A percentile compares a stretch with the other conserved stretches of the same genome.
Conservation (phyloP, 2,113 vertebrate genomes). For the Pterocles gutturalis region DNA sequence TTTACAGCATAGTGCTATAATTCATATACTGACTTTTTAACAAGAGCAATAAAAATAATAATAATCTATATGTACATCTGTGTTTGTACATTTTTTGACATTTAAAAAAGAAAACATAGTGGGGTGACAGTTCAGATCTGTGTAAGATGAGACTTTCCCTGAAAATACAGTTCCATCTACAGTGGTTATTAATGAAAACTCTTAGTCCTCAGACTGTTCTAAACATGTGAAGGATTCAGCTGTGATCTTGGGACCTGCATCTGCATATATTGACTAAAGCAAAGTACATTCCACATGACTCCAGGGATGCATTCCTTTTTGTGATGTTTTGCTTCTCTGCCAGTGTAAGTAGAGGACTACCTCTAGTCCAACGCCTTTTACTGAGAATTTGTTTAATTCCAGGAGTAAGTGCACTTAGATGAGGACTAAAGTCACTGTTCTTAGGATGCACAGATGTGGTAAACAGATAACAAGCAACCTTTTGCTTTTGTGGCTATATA, state of each 20-base stretch:
- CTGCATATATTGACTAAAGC: not conserved
- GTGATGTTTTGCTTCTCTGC: not conserved
- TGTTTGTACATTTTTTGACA: not conserved
- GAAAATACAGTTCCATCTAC: not conserved
- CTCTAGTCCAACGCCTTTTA: not conserved
- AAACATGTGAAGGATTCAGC: not conserved
- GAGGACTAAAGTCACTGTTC: not conserved
- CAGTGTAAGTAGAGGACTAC: not conserved
- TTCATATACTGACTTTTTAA: constrained; percentile 59
- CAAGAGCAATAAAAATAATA: constrained; percentile 70
- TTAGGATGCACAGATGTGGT: not conserved
- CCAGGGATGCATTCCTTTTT: not conserved
- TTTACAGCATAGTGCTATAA: constrained; percentile 35
- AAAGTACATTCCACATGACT: not conserved
- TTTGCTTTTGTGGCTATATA: not conserved
- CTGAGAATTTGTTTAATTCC: not conserved
- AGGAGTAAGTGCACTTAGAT: not conserved
- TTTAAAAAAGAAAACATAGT: not conserved
- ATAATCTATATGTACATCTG: not conserved
- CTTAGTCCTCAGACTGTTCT: not conserved
- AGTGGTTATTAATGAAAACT: not conserved
- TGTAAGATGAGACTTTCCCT: not conserved
- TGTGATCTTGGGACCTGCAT: not conserved
- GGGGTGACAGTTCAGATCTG: not conserved
- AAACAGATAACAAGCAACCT: not conserved